These are phyloP conservation scores for Spilosoma lubricipeda DNA, from an alignment of 2,888 invertebrate species.

Conservation along the genomic window DNA sequence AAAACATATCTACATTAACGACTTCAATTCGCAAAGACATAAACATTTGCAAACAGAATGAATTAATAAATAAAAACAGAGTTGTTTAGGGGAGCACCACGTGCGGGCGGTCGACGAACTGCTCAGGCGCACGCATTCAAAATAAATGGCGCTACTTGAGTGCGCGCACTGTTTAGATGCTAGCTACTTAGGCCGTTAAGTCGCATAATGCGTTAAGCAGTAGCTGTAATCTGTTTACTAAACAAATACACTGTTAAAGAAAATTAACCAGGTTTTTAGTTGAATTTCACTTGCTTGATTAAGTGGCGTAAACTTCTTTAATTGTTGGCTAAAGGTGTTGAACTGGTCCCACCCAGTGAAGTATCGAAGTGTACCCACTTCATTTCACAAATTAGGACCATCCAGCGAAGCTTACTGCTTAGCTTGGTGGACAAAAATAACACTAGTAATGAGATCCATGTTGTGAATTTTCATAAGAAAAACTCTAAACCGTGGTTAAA, in stretches of 20 bases:
- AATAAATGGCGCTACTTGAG: constrained; percentile 50
- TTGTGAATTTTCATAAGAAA: not conserved
- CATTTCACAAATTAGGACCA: no score
- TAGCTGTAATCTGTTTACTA: constrained; percentile 8
- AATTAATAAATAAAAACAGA: constrained; percentile 27
- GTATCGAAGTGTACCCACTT: not conserved
- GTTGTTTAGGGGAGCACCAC: constrained; percentile 30
- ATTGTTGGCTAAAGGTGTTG: not conserved
- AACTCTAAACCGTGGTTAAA: not conserved
- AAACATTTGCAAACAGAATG: constrained; percentile 13
- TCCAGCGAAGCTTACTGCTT: not conserved
- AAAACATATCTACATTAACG: not conserved
- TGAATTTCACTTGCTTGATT: not conserved
- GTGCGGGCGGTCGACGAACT: constrained; percentile 52
- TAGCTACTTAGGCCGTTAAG: constrained; percentile 18
- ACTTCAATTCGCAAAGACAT: constrained; percentile 20
- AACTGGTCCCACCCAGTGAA: not conserved
- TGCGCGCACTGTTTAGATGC: constrained; percentile 14
- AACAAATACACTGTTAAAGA: constrained; percentile 9
- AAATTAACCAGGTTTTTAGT: not conserved
- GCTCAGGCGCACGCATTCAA: constrained; percentile 34
- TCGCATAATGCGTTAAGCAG: constrained; percentile 13
- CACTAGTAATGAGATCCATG: not conserved
- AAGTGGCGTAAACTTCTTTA: not conserved
- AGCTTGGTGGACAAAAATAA: not conserved